Percentiles rank a stretch among this genome's conserved stretches.
phyloP scores from a whole-genome alignment of 2,113 vertebrate species.

The Cettia cetti region DNA sequence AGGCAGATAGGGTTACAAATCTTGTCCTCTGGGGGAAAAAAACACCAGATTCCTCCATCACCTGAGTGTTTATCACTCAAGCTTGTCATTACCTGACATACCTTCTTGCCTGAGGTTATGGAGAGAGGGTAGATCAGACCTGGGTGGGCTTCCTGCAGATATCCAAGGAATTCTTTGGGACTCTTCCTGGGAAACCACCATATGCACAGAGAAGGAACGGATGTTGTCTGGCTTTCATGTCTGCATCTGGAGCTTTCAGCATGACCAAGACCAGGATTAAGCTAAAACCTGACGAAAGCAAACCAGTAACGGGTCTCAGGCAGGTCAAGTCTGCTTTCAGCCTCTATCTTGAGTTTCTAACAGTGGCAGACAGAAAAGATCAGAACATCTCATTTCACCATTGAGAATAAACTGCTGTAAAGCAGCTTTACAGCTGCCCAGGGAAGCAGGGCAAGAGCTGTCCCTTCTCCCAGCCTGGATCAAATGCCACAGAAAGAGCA shows the following conservation, averaged over 20 bases:
- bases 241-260: not conserved
- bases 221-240: not conserved
- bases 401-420: not conserved
- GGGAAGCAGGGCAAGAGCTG: not conserved
- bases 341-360: not conserved
- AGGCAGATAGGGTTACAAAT: not conserved
- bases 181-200: not conserved
- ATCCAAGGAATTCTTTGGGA: not conserved
- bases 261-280: not conserved
- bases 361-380: not conserved
- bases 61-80: not conserved
- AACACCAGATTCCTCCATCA: not conserved
- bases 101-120: not conserved
- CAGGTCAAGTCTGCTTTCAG: not conserved
- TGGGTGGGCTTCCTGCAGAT: not conserved
- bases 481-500: not conserved
- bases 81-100: not conserved
- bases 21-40: not conserved
- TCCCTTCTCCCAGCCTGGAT: not conserved
- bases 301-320: not conserved
- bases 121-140: not conserved
- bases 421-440: not conserved
- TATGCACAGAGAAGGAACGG: not conserved
- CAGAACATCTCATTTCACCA: not conserved
- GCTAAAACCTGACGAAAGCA: not conserved